Evolutionary conservation across 1,140 invertebrate species (phyloP), one percentile per base, ranked within the genome.

Genomic region (Euwallacea similis): DNA sequence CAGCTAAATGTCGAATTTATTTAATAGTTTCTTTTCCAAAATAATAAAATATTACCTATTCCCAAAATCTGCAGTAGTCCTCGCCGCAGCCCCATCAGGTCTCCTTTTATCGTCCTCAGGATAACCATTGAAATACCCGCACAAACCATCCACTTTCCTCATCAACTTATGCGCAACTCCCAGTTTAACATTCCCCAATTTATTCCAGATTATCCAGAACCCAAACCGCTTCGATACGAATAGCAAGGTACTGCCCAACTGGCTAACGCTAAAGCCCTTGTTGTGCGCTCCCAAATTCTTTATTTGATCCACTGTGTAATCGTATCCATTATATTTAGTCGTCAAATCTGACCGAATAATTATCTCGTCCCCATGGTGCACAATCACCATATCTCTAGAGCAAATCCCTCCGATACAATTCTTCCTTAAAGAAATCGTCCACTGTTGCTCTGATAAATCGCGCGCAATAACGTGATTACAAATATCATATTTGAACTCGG

Each of bases 401-500:
- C 7, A 86, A 4, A 77, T 77, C 6, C 76, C 66, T 15, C 54
- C 7, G 0, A 76, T 73, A 73, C 90, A 92, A 55, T 87, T 86
- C 76, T 88, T 92, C 79, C 87, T 86, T 69, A 90, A 89, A 91
- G 80, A 41, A 72, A 79, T 50, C 53, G 83, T 84, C 90, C 90
- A 93, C 47, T 86, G 83, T 43, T 86, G 81, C 41, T 87, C 81
- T 7, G 84, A 77, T 69, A 87, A 85, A 77, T 93, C 90, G 47
- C 90, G 83, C 0, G 88, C 89, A 7, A 94, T 79, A 47, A 93
- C 86, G 79, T 94, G 92, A 81, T 91, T 88, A 78, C 93, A 95
- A 10, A 91, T 85, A 70, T 93, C 91, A 73, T 92, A 91, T 74
- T 91, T 91, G 66, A 87, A 91, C 59, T 92, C 87, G 0, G 87